A percentile compares a stretch with the other conserved stretches of the same genome.
These are phyloP conservation scores for Guaruba guarouba DNA, from an alignment of 2,113 vertebrate genomes.

Conservation along the genomic window DNA sequence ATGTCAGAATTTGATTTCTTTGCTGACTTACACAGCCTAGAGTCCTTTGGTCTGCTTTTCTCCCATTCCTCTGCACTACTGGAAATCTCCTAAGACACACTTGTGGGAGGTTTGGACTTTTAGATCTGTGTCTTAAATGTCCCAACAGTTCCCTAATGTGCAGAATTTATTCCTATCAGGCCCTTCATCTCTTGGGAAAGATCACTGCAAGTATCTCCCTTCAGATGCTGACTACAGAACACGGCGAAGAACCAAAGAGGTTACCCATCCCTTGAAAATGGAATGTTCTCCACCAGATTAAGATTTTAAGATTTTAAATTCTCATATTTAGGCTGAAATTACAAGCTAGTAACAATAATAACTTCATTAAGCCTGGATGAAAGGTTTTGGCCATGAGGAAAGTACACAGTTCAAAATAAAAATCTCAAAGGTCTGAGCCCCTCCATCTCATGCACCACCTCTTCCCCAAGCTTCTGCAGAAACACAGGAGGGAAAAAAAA, in stretches of 20 bases:
- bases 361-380: neutral
- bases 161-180: neutral
- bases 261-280: neutral
- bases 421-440: neutral
- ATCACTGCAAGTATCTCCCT: neutral
- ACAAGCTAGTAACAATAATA: neutral
- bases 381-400: neutral
- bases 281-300: neutral
- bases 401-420: slow-evolving; percentile 7
- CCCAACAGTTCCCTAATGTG: neutral
- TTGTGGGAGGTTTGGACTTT: neutral
- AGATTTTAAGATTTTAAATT: slow-evolving; percentile 14
- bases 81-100: neutral
- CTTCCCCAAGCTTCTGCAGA: neutral
- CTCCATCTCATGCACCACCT: neutral
- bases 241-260: neutral
- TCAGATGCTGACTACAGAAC: neutral
- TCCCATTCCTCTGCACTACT: neutral
- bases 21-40: neutral
- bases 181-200: neutral
- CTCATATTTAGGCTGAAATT: neutral
- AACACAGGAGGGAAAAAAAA: neutral
- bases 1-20: neutral
- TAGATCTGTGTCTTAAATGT: neutral
- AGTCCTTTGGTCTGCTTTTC: neutral